Evolutionary conservation across 1,140 invertebrate species (phyloP), one percentile per base, ranked within the genome.

Genomic region (Caenorhabditis latens): DNA sequence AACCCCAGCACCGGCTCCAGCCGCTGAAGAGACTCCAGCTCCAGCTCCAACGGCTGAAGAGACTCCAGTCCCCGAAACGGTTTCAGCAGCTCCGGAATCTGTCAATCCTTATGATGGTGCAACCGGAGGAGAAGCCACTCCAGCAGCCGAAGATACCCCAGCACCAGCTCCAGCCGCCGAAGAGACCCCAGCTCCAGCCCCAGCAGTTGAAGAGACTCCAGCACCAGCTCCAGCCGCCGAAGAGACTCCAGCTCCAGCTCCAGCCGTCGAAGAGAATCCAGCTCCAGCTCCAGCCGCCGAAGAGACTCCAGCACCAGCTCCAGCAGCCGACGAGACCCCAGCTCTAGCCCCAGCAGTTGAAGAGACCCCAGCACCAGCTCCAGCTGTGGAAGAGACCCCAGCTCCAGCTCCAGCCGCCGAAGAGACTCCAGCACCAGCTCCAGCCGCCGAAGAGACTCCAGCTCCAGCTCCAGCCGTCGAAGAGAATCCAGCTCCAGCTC

Each of bases 121-220:
- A 58, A n/a, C 19, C 19, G 58, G 58, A 40, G 58, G 14, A 32
- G 58, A 63, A 11, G 58, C n/a, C 58, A 57, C 58, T 13, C 58
- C 58, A 63, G 24, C 86, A 7, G 46, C 83, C 13, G 83, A 83
- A 32, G 43, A 21, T 8, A 61, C 86, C 43, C 67, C 84, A 67
- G 86, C 32, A 21, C 86, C 53, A 58, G 32, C 84, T 63, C 61
- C 61, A 63, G 61, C 58, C 32, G 58, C 58, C n/a, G 58, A 63
- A 88, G 84, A 67, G 40, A 67, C 65, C 8, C 42, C 65, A 19
- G 40, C 65, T 4, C 32, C 61, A 65, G 61, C 21, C 2, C 65
- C 32, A 43, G 63, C n/a, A n/a, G n/a, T n/a, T n/a, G n/a, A n/a
- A n/a, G n/a, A n/a, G n/a, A n/a, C 14, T 43, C 16, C 63, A n/a